Percentiles rank a stretch among this genome's conserved stretches.
Conservation (phyloP, 2,113 vertebrate species). For the Ivindomyrus marchei region DNA sequence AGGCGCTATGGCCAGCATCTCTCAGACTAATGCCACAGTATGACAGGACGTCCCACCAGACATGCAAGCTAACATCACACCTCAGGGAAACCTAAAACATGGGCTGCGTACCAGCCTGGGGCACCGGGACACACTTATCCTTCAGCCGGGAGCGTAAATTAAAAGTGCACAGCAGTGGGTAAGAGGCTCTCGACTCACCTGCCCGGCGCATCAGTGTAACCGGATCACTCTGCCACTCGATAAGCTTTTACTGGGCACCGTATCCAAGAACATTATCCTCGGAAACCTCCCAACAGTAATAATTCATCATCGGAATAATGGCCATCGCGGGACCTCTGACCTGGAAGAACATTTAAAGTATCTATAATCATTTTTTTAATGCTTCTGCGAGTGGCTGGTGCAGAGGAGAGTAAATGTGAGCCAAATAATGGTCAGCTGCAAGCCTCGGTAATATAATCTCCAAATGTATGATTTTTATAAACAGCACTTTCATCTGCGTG, state of each 20-base stretch:
- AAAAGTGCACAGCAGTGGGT: not conserved
- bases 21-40: not conserved
- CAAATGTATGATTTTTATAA: not conserved
- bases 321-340: not conserved
- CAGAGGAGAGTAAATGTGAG: not conserved
- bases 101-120: not conserved
- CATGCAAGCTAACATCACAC: not conserved
- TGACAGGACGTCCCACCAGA: not conserved
- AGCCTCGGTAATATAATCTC: not conserved
- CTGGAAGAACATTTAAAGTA: conserved; percentile 1
- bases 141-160: not conserved
- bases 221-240: not conserved
- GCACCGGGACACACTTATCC: not conserved
- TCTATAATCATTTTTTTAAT: not conserved
- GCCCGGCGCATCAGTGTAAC: not conserved
- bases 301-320: not conserved
- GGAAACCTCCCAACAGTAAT: not conserved
- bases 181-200: not conserved
- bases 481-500: not conserved
- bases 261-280: not conserved
- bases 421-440: not conserved
- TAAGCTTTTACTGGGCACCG: not conserved
- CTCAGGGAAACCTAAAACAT: not conserved
- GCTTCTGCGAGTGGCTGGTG: not conserved
- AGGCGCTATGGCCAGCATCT: not conserved